Base-by-base conservation (phyloP, 2,888 invertebrate species). In the Drosophila ochracea region DNA sequence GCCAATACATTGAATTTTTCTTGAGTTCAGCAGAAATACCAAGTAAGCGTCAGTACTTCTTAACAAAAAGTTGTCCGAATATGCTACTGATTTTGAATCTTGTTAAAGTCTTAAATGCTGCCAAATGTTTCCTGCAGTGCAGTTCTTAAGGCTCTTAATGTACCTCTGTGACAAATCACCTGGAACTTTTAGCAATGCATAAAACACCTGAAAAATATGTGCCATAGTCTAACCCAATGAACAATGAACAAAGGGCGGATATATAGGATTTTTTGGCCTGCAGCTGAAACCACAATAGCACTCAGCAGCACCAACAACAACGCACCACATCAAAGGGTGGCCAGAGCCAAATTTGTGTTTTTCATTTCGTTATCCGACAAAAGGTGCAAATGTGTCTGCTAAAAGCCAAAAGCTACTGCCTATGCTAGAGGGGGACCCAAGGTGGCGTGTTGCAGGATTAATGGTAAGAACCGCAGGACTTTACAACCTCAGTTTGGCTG, bases 271-370 rank as follows among this genome's bases (percentile, higher is more conserved):
- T 25, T 47, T 39, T 39, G 30, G 59, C 37, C 78, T 70, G 74
- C 68, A 33, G 68, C 54, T 68, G 74, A 68, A 63, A 58, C 78
- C 74, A 58, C 65, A 63, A 58, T 43, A 58, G 50, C 19, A 66
- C 72, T 64, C 58, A 76, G 52, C 19, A 53, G 33, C 67, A 47
- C 16, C 47, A 58, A 49, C 55, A 78, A 78, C 66, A 75, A 49
- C 53, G 37, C 53, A 59, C 82, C 80, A 61, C 82, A 78, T 70
- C 78, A 80, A 80, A 80, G 82, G 39, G n/a, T 59, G 68, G 59
- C 57, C 39, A 21, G 4, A 39, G 57, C 68, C 63, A 65, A 64
- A 78, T 71, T 80, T 54, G 59, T 65, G 59, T 69, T 77, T 69
- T 77, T 33, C 67, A 53, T 72, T 73, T 58, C 50, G 61, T 39